phyloP scores from a whole-genome alignment of 1,140 invertebrate genomes.

The Aphelinus certus region DNA sequence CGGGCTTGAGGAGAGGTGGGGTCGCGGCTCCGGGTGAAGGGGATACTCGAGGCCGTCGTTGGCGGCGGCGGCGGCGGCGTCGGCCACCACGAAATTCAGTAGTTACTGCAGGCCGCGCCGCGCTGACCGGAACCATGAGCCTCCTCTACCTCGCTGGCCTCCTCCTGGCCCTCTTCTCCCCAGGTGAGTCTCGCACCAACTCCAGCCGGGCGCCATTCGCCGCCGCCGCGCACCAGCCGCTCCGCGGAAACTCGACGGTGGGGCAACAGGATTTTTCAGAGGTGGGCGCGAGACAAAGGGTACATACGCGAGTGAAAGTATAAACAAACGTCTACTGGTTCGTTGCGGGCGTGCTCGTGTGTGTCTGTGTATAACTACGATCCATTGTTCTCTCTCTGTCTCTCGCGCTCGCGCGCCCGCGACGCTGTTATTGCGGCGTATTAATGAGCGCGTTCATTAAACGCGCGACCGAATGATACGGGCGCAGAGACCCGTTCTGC shows the following conservation, averaged over 20 bases:
- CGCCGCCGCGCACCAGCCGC: slow-evolving; percentile 1
- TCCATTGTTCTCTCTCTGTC: neutral
- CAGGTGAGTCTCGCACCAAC: slow-evolving; percentile 45
- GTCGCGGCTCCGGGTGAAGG: slow-evolving; percentile 49
- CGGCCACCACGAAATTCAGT: slow-evolving; percentile 55
- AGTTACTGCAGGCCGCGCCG: slow-evolving; percentile 56
- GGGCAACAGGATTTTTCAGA: neutral
- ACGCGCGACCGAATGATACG: too few species aligned
- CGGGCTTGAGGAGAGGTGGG: slow-evolving; percentile 39
- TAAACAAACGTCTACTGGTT: too few species aligned
- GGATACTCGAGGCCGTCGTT: slow-evolving; percentile 30
- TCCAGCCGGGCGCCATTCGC: neutral
- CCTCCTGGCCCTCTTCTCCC: slow-evolving; percentile 51
- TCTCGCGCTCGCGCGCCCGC: neutral
- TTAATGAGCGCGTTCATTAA: too few species aligned
- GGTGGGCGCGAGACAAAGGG: too few species aligned
- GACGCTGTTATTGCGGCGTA: neutral
- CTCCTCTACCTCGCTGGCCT: slow-evolving; percentile 44
- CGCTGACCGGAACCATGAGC: slow-evolving; percentile 57
- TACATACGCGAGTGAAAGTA: too few species aligned
- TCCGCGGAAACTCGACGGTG: slow-evolving; percentile 5
- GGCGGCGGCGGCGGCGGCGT: slow-evolving; percentile 40
- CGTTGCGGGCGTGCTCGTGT: neutral
- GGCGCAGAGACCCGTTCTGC: too few species aligned
- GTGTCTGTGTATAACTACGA: neutral